A percentile compares a stretch with the other conserved stretches of the same genome.
phyloP scores from a whole-genome alignment of 2,888 invertebrate genomes.

The Thymelicus lineola region DNA sequence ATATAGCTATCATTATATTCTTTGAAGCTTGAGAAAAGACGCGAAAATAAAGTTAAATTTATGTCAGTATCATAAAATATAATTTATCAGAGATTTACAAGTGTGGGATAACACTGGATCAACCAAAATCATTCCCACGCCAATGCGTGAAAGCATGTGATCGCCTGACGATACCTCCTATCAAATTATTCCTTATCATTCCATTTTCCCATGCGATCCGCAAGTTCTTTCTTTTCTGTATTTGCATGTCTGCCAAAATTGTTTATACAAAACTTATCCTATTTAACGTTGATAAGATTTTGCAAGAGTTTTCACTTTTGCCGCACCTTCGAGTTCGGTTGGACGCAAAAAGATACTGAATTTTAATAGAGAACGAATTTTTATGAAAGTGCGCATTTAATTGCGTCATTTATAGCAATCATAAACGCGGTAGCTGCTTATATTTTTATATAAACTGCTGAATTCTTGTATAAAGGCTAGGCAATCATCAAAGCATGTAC shows the following conservation, averaged over 20 bases:
- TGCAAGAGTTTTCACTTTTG: neutral
- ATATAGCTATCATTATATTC: no score
- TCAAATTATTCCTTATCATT: slow-evolving; percentile 62
- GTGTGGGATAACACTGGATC: slow-evolving; percentile 55
- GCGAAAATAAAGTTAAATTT: neutral
- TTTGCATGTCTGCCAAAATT: slow-evolving; percentile 51
- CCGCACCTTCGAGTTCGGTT: neutral
- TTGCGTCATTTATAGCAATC: slow-evolving; percentile 27
- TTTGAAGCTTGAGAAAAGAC: no score
- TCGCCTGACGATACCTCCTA: slow-evolving; percentile 61
- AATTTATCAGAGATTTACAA: slow-evolving; percentile 53
- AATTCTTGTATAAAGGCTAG: slow-evolving; percentile 39
- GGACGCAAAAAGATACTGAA: slow-evolving; percentile 5
- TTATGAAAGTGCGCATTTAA: slow-evolving; percentile 15
- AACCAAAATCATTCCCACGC: slow-evolving; percentile 69
- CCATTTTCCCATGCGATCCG: slow-evolving; percentile 66
- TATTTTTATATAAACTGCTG: slow-evolving; percentile 39
- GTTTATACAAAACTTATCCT: slow-evolving; percentile 22
- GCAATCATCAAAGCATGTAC: slow-evolving; percentile 58
- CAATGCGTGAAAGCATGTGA: slow-evolving; percentile 67
- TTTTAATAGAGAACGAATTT: neutral
- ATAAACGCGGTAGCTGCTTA: slow-evolving; percentile 31
- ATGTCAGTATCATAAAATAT: slow-evolving; percentile 34
- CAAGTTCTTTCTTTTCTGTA: slow-evolving; percentile 56
- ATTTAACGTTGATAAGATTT: slow-evolving; percentile 8